phyloP scores from a whole-genome alignment of 2,797 vertebrate species.

The Gadopsis bispinosus region DNA sequence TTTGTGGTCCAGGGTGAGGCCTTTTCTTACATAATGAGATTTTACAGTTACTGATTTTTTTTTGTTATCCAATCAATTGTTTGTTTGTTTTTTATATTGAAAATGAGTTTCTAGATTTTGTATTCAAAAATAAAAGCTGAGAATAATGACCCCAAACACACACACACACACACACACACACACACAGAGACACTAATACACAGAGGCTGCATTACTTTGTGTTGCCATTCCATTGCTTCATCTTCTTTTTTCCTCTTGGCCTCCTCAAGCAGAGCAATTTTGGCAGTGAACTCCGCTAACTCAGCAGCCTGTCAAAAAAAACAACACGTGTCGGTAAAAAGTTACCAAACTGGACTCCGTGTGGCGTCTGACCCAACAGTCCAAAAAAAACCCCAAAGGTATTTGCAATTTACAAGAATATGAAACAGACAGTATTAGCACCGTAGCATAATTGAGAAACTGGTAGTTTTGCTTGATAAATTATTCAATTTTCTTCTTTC shows the following conservation, averaged over 20 bases:
- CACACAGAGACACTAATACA: not conserved
- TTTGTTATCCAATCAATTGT: too few relatives aligned
- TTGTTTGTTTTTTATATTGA: not conserved
- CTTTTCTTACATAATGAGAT: too few relatives aligned
- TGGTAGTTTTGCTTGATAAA: not conserved
- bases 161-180: not conserved
- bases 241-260: constrained; percentile 99
- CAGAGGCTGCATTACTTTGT: constrained; percentile 88
- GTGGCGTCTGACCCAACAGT: not conserved
- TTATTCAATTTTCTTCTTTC: not conserved
- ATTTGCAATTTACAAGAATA: not conserved
- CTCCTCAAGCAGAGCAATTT: constrained; percentile 96
- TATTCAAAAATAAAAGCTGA: not conserved
- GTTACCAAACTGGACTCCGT: not conserved
- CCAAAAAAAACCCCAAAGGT: not conserved
- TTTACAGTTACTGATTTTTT: too few relatives aligned
- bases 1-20: too few relatives aligned
- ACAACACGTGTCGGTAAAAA: not conserved
- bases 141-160: not conserved
- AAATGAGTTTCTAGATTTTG: too few relatives aligned
- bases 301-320: constrained; percentile 90
- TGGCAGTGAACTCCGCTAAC: constrained; percentile 97
- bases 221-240: constrained; percentile 97
- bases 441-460: not conserved
- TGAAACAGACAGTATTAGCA: not conserved